phyloP scores from a whole-genome alignment of 2,113 vertebrate genomes.

The Ramphastos sulfuratus region DNA sequence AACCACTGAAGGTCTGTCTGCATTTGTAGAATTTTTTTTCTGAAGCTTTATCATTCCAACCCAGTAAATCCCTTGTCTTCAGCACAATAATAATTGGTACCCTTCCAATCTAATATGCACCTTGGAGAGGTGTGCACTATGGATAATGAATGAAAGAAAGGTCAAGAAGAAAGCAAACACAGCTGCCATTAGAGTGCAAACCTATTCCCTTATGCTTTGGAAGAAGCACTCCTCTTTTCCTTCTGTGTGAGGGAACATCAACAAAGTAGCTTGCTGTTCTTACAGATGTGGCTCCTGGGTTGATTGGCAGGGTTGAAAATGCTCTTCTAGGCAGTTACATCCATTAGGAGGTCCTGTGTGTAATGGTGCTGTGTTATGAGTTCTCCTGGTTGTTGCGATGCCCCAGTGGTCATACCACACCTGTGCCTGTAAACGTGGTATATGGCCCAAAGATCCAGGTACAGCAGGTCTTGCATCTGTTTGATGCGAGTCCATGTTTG shows the following conservation, averaged over 20 bases:
- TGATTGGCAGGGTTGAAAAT: not conserved
- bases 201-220: not conserved
- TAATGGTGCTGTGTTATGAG: not conserved
- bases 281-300: not conserved
- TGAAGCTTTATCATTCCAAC: not conserved
- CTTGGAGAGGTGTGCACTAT: not conserved
- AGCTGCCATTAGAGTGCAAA: not conserved
- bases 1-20: not conserved
- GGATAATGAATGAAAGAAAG: not conserved
- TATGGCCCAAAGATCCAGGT: not conserved
- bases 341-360: not conserved
- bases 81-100: not conserved
- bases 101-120: not conserved
- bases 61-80: not conserved
- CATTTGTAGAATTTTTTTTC: not conserved
- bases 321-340: not conserved
- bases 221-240: not conserved
- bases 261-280: not conserved
- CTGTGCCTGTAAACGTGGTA: rapidly evolving
- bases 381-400: not conserved
- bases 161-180: not conserved
- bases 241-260: not conserved
- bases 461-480: not conserved
- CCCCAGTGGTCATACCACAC: not conserved
- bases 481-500: not conserved